Evolutionary conservation across 2,797 vertebrate species (phyloP).

Genomic region (Halcyon leucocephala): DNA sequence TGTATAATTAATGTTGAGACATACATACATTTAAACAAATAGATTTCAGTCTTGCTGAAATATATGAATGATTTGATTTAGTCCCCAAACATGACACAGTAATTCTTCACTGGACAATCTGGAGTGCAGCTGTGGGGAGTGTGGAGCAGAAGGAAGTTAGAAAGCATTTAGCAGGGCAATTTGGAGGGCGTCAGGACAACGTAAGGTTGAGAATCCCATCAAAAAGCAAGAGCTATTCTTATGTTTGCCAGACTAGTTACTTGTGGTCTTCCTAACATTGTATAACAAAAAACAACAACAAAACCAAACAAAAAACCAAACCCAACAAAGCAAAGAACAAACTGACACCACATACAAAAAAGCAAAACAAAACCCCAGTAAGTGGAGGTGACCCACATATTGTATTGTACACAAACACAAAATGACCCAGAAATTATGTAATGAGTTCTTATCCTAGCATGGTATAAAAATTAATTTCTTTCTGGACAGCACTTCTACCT

Average conservation of each 20-base stretch:
- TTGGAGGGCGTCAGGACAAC: not conserved
- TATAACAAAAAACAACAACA: not conserved
- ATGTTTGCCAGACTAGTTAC: not conserved
- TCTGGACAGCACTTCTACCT: not conserved
- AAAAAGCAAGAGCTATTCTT: not conserved
- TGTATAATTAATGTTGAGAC: not conserved
- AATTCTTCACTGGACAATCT: slow-evolving; percentile 12
- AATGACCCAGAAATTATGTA: not conserved
- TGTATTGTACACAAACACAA: not conserved
- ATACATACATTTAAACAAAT: slow-evolving; percentile 11
- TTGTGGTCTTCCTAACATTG: not conserved
- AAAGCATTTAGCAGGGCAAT: not conserved
- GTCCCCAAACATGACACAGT: not conserved
- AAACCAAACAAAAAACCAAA: not conserved
- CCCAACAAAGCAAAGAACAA: not conserved
- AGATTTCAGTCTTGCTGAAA: slow-evolving; percentile 5
- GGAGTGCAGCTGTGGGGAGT: slow-evolving; percentile 9
- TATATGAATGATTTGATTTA: not conserved
- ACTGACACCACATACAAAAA: not conserved
- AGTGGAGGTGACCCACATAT: not conserved
- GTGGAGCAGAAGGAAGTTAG: not conserved
- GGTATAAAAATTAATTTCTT: not conserved
- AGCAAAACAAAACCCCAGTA: not conserved
- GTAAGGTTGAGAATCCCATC: not conserved
- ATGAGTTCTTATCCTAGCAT: not conserved